Conservation (phyloP, 2,888 invertebrate species). For the Torymus aiolomorphi region DNA sequence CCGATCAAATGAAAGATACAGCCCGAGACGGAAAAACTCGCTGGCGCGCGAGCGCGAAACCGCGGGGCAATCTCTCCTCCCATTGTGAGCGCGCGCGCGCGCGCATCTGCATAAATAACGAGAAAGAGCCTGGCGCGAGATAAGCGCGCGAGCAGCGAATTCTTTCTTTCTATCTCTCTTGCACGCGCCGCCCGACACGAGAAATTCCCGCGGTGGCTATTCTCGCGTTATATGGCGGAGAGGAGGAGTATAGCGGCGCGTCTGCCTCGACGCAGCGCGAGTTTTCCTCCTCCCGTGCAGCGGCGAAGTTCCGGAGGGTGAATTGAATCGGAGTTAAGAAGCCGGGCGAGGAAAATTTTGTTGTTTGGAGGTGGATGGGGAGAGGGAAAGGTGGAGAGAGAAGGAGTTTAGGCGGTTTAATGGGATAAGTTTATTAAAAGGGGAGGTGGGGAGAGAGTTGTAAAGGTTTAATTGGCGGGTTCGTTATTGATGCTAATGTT, state of each 20-base stretch:
- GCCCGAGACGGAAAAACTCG: too few relatives aligned
- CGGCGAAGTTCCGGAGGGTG: too few relatives aligned
- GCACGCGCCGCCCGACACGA: background rate
- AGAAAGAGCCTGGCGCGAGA: conserved; percentile 15
- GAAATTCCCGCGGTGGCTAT: conserved; percentile 37
- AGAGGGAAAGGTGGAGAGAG: too few relatives aligned
- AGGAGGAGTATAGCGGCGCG: background rate
- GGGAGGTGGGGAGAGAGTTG: too few relatives aligned
- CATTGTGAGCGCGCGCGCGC: conserved; percentile 23
- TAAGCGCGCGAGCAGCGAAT: conserved; percentile 19
- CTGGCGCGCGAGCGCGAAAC: background rate
- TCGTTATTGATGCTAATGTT: too few relatives aligned
- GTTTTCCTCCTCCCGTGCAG: too few relatives aligned
- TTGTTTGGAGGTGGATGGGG: too few relatives aligned
- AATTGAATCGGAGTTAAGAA: too few relatives aligned
- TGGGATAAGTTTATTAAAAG: too few relatives aligned
- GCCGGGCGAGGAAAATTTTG: too few relatives aligned
- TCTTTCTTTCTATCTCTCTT: conserved; percentile 15
- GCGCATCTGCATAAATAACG: conserved; percentile 49
- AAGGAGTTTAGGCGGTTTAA: too few relatives aligned
- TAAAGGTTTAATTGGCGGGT: too few relatives aligned
- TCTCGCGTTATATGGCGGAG: background rate
- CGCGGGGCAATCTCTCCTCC: conserved; percentile 19
- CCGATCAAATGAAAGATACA: conserved; percentile 42
- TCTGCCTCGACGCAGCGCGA: background rate